Base-by-base conservation (phyloP, 2,113 vertebrate genomes). In the Vireo altiloquus region DNA sequence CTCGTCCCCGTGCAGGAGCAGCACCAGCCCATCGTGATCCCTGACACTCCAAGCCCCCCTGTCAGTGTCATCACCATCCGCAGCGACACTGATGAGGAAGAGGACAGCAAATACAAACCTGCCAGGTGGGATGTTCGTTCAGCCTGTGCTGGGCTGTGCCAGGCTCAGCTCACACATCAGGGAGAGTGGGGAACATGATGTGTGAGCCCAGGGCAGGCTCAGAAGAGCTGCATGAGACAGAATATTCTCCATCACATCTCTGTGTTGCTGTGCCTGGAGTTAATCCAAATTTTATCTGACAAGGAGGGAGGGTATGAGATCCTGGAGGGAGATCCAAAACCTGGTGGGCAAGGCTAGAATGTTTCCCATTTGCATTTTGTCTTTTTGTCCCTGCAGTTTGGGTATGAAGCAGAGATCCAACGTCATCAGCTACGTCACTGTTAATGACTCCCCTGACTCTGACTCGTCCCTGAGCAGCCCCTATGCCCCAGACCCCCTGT, bases 11-110 rank as follows among this genome's bases (percentile, higher is more conserved):
- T 95, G 64, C 98, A 98, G 89, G 98, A 98, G 82, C 98, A 98
- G 95, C 98, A 98, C 72, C 99, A 99, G 97, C 99, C 99, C 60
- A 99, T 99, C 72, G 90, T 99, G 84, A 99, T 99, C 97, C 99
- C 99, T 2, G 99, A 99, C 97, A 99, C 99, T 6, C 99, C 99
- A 0, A 99, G 99, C 95, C 99, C 99, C 3, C 98, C 99, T 1
- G 98, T 99, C 97, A 99, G 99, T 89, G 99, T 99, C 98, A 99
- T 99, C 98, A 99, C 99, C 95, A 99, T 99, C 95, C 99, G 99
- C 96, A 99, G 99, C 10, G 99, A 99, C 98, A 99, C 99, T 0
- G 99, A 99, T 46, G 99, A 99, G 37, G 99, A 99, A 76, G 99
- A 99, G 46, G 99, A 99, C 96, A 98, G 97, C 96, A 99, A 99